Base-by-base conservation (phyloP, 2,888 invertebrate genomes). In the Ochlodes sylvanus region DNA sequence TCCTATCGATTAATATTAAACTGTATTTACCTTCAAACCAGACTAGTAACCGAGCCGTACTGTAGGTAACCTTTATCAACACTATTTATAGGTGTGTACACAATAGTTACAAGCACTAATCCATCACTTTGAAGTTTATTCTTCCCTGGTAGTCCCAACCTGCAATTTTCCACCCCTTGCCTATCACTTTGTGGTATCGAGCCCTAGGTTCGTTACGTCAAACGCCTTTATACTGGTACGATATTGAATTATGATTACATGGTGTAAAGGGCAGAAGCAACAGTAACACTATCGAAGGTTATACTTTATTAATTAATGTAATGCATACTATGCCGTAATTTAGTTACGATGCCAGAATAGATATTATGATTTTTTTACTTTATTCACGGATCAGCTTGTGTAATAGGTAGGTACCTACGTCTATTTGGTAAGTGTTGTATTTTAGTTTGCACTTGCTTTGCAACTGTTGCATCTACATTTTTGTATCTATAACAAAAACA, bases 61-160 rank as follows among this genome's bases (percentile, higher is more conserved):
- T 42, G 7, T 27, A 19, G 15, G 27, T 66, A 66, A 66, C 66
- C 66, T 60, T 66, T 66, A 66, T 52, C 14, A 58, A 27, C 42
- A 60, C 58, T 52, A 66, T 60, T 66, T 66, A 60, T 60, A 60
- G 52, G 17, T 52, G 66, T 60, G 32, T 66, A 66, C 52, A 44
- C 38, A 27, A 52, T 66, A 32, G 15, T 66, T 60, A 60, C 44
- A 60, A 34, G 52, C 34, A 42, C 27, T 66, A 66, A 66, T 66
- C 66, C 60, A 66, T 66, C 66, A 66, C 52, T 60, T 32, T 42
- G 32, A 42, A 32, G 55, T 21, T n/a, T 41, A 15, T 58, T 50
- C 50, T 50, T 19, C 19, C 3, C 15, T 7, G 9, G 44, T 9
- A 19, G 50, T 10, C 19, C 32, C 14, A 66, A 60, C 66, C 60